Evolutionary conservation across 37 sponge, comb jelly and placozoan genomes (phyloP).

Genomic region (Tethya wilhelma): DNA sequence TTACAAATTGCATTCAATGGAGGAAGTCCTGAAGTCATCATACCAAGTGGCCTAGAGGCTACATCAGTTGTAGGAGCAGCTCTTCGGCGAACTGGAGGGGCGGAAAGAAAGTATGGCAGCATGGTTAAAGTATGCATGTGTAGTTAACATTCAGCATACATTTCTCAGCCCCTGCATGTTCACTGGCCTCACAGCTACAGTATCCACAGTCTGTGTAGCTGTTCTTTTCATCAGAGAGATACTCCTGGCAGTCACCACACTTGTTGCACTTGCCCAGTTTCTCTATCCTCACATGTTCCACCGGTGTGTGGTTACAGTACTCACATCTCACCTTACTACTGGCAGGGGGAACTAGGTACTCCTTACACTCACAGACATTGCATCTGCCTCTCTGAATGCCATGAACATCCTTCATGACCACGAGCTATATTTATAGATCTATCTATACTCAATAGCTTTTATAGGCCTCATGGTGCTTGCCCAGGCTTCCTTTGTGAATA

Average conservation of each 20-base stretch:
- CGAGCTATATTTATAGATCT: no score
- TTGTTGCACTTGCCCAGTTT: constrained; percentile 55
- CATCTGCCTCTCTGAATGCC: constrained; percentile 66
- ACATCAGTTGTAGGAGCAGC: background rate
- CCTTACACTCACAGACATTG: constrained; percentile 60
- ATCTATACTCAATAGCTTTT: no score
- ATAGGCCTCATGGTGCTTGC: no score
- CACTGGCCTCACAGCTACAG: constrained; percentile 54
- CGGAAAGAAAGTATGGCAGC: no score
- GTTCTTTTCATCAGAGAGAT: constrained; percentile 38
- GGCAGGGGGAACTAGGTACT: constrained; percentile 31
- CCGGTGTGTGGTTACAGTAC: constrained; percentile 72
- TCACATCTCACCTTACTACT: constrained; percentile 41
- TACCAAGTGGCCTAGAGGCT: background rate
- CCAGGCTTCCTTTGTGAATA: no score
- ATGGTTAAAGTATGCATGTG: no score
- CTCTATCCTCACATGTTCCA: constrained; percentile 56
- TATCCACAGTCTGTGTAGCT: constrained; percentile 54
- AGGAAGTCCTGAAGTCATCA: background rate
- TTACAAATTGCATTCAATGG: constrained; percentile 11
- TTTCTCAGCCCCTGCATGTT: constrained; percentile 51
- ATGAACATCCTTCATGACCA: constrained; percentile 76
- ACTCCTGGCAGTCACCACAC: constrained; percentile 49
- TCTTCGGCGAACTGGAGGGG: background rate
- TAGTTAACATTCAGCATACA: no score